These are phyloP conservation scores for Drosophila yooni DNA, from an alignment of 2,888 invertebrate genomes.

Conservation along the genomic window DNA sequence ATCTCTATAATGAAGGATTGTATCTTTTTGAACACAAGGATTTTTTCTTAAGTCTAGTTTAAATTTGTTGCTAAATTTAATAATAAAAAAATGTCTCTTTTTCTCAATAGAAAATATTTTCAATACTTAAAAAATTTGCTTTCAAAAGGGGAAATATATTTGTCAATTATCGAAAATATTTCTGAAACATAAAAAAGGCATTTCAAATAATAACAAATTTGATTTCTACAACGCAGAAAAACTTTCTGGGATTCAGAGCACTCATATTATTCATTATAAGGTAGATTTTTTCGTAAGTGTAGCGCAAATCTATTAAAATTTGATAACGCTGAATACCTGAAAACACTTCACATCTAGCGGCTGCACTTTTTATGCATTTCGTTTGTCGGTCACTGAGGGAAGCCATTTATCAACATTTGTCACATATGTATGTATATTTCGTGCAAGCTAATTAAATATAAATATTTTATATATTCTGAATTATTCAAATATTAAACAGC, in stretches of 20 bases:
- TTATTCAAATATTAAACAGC: slow-evolving; percentile 18
- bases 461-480: slow-evolving; percentile 49
- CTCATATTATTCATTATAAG: not conserved
- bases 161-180: not conserved
- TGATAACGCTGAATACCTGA: slow-evolving; percentile 42
- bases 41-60: not conserved
- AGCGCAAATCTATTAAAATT: slow-evolving; percentile 22
- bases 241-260: not conserved
- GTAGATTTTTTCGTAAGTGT: not conserved
- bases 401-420: slow-evolving; percentile 71
- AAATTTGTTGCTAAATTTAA: not conserved
- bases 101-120: not conserved
- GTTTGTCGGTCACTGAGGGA: slow-evolving; percentile 61
- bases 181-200: not conserved
- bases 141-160: too few relatives aligned
- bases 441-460: slow-evolving; percentile 64
- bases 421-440: slow-evolving; percentile 42
- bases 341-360: slow-evolving; percentile 52
- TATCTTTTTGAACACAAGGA: not conserved
- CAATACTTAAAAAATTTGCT: not conserved
- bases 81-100: not conserved
- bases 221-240: not conserved
- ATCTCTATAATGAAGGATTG: not conserved
- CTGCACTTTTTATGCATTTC: slow-evolving; percentile 27
- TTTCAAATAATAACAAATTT: not conserved